These are phyloP conservation scores for Brachionichthys hirsutus DNA, from an alignment of 2,113 vertebrate genomes.

Conservation along the genomic window DNA sequence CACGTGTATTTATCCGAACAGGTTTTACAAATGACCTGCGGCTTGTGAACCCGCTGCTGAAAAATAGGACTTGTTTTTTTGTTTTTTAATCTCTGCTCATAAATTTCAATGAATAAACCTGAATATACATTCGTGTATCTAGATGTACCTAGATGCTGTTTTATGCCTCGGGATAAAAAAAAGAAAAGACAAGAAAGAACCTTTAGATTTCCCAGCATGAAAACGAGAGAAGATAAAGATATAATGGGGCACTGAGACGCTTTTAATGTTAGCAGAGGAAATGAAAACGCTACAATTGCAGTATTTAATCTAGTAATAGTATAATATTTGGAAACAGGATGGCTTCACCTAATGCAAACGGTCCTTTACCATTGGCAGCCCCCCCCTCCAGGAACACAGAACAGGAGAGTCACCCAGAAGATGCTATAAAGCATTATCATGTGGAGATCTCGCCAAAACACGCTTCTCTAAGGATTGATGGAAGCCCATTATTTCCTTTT, in stretches of 20 bases:
- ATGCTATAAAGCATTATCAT: conserved; percentile 57
- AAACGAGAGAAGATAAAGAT: conserved; percentile 32
- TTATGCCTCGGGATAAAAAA: conserved; percentile 31
- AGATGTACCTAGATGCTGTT: conserved; percentile 36
- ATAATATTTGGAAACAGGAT: background rate
- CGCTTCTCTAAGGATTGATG: conserved; percentile 58
- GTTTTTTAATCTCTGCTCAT: conserved; percentile 52
- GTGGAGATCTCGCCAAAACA: conserved; percentile 49
- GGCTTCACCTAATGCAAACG: background rate
- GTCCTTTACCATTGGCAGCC: conserved; percentile 16
- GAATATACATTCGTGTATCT: conserved; percentile 21
- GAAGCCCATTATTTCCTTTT: conserved; percentile 24
- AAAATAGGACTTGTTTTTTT: conserved; percentile 62
- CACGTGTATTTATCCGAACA: conserved; percentile 70
- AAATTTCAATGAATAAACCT: conserved; percentile 68
- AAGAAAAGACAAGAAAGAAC: conserved; percentile 56
- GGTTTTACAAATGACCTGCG: conserved; percentile 72
- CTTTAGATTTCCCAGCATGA: conserved; percentile 47
- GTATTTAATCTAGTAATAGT: conserved; percentile 7
- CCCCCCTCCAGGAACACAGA: background rate
- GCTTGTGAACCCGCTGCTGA: conserved; percentile 62
- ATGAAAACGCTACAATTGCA: conserved; percentile 22
- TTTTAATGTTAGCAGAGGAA: conserved; percentile 12
- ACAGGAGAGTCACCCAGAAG: conserved; percentile 26
- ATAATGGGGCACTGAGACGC: conserved; percentile 4